These are phyloP conservation scores for Plectropomus leopardus DNA, from an alignment of 2,113 vertebrate species.

Conservation along the genomic window DNA sequence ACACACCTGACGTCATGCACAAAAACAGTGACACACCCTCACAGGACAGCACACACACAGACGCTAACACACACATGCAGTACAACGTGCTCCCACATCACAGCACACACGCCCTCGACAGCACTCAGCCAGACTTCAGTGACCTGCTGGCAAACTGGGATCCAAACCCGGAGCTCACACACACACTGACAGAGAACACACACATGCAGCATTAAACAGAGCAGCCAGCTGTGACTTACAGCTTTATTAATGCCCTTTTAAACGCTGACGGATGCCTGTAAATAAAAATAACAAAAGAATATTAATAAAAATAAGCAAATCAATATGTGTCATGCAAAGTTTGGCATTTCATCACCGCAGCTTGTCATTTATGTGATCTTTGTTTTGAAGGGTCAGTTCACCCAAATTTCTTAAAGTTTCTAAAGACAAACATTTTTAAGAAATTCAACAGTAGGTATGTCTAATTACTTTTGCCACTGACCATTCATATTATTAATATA, in stretches of 20 bases:
- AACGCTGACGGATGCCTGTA: no score
- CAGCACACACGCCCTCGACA: conserved; percentile 54
- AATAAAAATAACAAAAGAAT: no score
- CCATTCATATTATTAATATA: no score
- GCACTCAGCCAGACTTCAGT: conserved; percentile 90
- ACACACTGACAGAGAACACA: conserved; percentile 66
- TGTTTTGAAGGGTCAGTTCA: conserved; percentile 3
- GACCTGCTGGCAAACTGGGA: conserved; percentile 97
- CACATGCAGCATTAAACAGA: conserved; percentile 52
- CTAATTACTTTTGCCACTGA: no score
- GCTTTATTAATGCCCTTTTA: no score
- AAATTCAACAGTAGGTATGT: no score
- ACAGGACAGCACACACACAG: conserved; percentile 22
- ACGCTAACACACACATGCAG: conserved; percentile 28
- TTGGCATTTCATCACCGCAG: neutral
- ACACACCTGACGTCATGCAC: conserved; percentile 59
- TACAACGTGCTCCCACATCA: conserved; percentile 35
- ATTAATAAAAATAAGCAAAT: conserved; percentile 7
- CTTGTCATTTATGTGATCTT: neutral
- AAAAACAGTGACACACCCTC: neutral
- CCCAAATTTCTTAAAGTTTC: neutral
- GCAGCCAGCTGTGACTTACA: neutral
- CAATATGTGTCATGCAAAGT: neutral
- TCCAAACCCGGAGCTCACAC: conserved; percentile 74
- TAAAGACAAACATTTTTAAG: no score